Evolutionary conservation across 2,113 vertebrate species (phyloP).

Genomic region (Limnothrissa miodon): DNA sequence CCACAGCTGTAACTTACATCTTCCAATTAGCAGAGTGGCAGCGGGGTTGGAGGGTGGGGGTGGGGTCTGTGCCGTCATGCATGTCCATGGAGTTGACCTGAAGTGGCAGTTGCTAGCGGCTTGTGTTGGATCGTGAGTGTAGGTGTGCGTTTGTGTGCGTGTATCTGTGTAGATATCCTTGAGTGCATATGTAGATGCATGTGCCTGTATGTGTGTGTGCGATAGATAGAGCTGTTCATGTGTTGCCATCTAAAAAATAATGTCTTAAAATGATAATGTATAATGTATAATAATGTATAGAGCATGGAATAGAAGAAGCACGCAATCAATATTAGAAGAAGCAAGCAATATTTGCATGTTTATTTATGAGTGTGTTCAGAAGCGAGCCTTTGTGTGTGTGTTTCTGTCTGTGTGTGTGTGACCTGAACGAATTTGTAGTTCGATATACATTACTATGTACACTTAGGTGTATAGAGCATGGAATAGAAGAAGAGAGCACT

Average conservation of each 20-base stretch:
- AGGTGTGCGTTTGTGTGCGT: not conserved
- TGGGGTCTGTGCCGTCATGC: constrained; percentile 35
- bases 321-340: too few species aligned
- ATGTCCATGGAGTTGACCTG: constrained; percentile 37
- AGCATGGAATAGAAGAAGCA: too few species aligned
- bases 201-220: not conserved
- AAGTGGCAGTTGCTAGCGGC: constrained; percentile 35
- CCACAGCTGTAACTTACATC: constrained; percentile 55
- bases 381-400: constrained; percentile 9
- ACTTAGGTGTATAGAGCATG: too few species aligned
- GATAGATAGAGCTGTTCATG: too few species aligned
- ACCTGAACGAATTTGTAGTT: not conserved
- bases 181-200: not conserved
- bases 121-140: constrained; percentile 12
- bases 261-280: too few species aligned
- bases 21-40: constrained; percentile 44
- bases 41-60: not conserved
- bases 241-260: too few species aligned
- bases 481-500: too few species aligned
- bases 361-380: not conserved
- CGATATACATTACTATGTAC: not conserved
- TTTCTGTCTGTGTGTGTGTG: not conserved
- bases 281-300: too few species aligned
- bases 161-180: not conserved
- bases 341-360: not conserved